Evolutionary conservation across 2,888 invertebrate genomes (phyloP), one percentile per base, ranked within the genome.

Genomic region (Hydriomena furcata): DNA sequence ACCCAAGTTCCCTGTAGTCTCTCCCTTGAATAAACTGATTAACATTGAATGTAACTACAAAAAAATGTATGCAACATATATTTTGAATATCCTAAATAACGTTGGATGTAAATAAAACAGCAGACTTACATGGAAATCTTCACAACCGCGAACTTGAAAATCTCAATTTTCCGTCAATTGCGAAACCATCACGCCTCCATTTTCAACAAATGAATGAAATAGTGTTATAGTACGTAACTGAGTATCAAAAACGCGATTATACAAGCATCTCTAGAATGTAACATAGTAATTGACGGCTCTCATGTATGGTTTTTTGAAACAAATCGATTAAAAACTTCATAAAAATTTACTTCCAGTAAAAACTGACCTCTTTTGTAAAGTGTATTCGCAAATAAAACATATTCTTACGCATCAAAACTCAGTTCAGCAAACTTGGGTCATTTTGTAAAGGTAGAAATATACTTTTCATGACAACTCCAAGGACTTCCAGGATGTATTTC

Each of bases 181-280:
- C 76, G 74, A 35, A 38, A 78, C 82, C 82, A 83, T 89, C 85
- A 86, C 84, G 82, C 82, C 83, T 82, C 87, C 89, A 90, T 89
- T 85, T 89, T 84, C 84, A 84, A 89, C 86, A 89, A 88, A 87
- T 88, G 89, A 89, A 84, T 82, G 80, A 67, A 73, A 66, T 47
- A 45, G 52, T 47, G 46, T 58, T 58, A 60, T 70, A 76, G 71
- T 60, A 73, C 67, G 76, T 76, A 79, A 73, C 66, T 62, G 31
- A 21, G 12, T 40, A 30, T 21, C n/a, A 5, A 17, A 32, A 20
- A 34, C 40, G 53, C 40, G 55, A 56, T 41, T 47, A 41, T 47
- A 48, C 31, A 31, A 41, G 31, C 40, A 46, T 47, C 52, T 23
- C 13, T 55, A 54, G 54, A 28, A 51, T 2, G 57, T 55, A 54